Conservation (phyloP, 1,140 invertebrate species). For the Ostrea denselamellosa region DNA sequence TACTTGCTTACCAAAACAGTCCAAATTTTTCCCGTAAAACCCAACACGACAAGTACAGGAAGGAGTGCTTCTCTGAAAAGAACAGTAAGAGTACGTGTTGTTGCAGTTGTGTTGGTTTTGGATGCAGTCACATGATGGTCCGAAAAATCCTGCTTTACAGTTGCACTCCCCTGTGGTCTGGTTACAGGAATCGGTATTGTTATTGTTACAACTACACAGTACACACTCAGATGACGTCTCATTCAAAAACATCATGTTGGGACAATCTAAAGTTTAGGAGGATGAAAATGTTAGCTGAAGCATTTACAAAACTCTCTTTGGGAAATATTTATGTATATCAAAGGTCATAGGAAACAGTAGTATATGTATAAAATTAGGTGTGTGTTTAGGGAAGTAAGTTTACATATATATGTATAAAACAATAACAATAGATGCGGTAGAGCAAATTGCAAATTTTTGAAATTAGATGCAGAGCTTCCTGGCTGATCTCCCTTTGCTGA, state of each 20-base stretch:
- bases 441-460: no score
- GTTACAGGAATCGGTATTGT: background rate
- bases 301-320: no score
- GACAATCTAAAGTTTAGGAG: background rate
- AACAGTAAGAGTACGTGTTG: background rate
- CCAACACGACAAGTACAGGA: background rate
- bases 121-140: background rate
- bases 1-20: background rate
- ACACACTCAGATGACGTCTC: background rate
- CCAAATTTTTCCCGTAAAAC: background rate
- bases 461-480: no score
- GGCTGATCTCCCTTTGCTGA: no score
- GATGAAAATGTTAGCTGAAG: no score
- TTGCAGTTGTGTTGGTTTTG: background rate
- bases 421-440: no score
- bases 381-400: no score
- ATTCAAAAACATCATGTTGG: background rate
- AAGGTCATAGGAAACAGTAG: no score
- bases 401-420: no score
- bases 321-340: no score
- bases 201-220: background rate
- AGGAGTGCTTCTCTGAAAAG: background rate
- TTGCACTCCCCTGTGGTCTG: background rate
- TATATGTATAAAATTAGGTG: no score
- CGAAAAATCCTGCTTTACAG: background rate